phyloP scores from a whole-genome alignment of 2,113 vertebrate species.

The Conger conger region DNA sequence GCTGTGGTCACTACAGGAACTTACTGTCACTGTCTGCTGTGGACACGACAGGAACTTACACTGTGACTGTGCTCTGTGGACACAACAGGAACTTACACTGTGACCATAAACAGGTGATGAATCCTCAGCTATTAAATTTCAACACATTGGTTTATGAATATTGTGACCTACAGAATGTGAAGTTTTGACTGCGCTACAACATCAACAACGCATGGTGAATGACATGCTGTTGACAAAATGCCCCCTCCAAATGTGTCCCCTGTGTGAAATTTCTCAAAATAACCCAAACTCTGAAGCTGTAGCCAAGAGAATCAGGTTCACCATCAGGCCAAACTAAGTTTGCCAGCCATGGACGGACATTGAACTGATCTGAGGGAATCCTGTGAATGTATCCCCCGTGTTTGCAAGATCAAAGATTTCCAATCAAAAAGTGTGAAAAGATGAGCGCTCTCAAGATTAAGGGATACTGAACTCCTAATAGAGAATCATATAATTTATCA shows the following conservation, averaged over 20 bases:
- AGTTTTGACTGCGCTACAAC: neutral
- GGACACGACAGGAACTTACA: neutral
- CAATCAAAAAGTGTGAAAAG: neutral
- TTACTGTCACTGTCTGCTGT: neutral
- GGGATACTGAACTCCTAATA: neutral
- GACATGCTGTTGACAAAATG: neutral
- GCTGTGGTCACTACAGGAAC: neutral
- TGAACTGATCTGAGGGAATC: no score
- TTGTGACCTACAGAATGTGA: neutral
- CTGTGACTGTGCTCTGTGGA: neutral
- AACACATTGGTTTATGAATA: neutral
- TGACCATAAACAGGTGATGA: slow-evolving; percentile 2
- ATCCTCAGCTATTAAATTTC: neutral
- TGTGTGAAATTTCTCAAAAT: neutral
- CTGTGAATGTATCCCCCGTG: no score
- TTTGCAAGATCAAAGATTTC: slow-evolving; percentile 22
- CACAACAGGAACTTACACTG: no score
- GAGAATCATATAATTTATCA: no score
- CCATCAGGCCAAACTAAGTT: neutral
- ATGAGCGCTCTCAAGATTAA: no score
- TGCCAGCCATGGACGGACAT: neutral
- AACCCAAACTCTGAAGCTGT: neutral
- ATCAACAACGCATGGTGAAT: neutral
- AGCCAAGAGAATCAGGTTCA: neutral
- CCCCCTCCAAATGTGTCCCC: neutral